phyloP scores from a whole-genome alignment of 2,888 invertebrate genomes.

The Hypselothyrea guttata region DNA sequence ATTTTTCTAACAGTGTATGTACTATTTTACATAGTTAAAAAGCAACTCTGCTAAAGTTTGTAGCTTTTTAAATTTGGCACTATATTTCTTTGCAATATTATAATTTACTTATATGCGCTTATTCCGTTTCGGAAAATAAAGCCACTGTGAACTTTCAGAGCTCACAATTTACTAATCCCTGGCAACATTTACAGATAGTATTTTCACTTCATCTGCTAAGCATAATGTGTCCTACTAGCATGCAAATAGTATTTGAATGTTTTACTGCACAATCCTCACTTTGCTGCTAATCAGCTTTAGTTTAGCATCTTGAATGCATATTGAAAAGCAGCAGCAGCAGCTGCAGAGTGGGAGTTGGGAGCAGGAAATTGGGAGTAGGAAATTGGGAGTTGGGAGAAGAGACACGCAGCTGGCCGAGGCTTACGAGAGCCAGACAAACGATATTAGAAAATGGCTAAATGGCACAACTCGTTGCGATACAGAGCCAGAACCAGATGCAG shows the following conservation, averaged over 20 bases:
- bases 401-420: slow-evolving; percentile 24
- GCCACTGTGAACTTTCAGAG: too few species aligned
- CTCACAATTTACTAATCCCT: neutral
- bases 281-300: slow-evolving; percentile 36
- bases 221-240: neutral
- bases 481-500: slow-evolving; percentile 8
- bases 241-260: slow-evolving; percentile 2
- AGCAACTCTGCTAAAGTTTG: too few species aligned
- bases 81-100: too few species aligned
- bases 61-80: too few species aligned
- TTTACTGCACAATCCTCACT: neutral
- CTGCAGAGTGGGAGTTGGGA: neutral
- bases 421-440: slow-evolving; percentile 22
- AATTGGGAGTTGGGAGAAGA: too few species aligned
- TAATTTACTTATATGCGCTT: too few species aligned
- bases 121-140: too few species aligned
- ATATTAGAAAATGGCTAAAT: slow-evolving; percentile 45
- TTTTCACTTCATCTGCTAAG: neutral
- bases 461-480: slow-evolving; percentile 22
- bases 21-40: too few species aligned
- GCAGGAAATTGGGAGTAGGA: too few species aligned
- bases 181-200: neutral
- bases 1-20: too few species aligned
- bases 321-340: neutral
- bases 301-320: slow-evolving; percentile 15